Conservation (phyloP, 2,888 invertebrate species). For the Calliopum simillimum region DNA sequence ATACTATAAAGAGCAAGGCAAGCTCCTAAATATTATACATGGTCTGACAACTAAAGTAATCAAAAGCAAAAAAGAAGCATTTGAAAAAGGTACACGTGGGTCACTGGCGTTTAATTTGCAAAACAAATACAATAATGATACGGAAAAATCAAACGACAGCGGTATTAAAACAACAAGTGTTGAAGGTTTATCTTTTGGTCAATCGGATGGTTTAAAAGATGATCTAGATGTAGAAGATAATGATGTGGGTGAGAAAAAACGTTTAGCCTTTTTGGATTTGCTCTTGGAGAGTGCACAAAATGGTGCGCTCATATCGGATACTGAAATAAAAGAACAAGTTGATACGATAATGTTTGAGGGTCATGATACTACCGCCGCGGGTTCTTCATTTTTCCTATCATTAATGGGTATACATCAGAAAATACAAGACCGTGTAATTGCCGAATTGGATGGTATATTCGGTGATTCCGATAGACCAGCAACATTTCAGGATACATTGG, state of each 20-base stretch:
- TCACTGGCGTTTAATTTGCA: conserved; percentile 60
- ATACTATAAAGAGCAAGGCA: conserved; percentile 80
- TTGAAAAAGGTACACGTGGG: conserved; percentile 73
- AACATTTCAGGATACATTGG: conserved; percentile 84
- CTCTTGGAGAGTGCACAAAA: conserved; percentile 83
- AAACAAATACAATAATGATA: conserved; percentile 40
- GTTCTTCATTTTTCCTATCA: conserved; percentile 84
- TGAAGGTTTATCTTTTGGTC: conserved; percentile 79
- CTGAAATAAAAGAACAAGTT: conserved; percentile 86
- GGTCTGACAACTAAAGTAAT: conserved; percentile 84
- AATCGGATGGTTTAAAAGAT: conserved; percentile 79
- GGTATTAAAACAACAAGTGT: conserved; percentile 65
- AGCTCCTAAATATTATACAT: conserved; percentile 81
- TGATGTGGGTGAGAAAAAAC: conserved; percentile 83
- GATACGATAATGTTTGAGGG: conserved; percentile 91
- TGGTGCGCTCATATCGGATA: conserved; percentile 77
- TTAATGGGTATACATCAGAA: conserved; percentile 80
- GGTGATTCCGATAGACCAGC: conserved; percentile 80
- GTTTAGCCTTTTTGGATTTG: conserved; percentile 88
- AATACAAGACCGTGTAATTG: conserved; percentile 78
- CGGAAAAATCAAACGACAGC: conserved; percentile 40
- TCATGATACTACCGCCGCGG: conserved; percentile 86
- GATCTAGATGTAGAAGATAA: conserved; percentile 83
- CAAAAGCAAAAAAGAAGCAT: conserved; percentile 81
- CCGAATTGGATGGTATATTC: conserved; percentile 81